These are phyloP conservation scores for Gallinago solitaria DNA, from an alignment of 2,797 vertebrate genomes.

Conservation along the genomic window DNA sequence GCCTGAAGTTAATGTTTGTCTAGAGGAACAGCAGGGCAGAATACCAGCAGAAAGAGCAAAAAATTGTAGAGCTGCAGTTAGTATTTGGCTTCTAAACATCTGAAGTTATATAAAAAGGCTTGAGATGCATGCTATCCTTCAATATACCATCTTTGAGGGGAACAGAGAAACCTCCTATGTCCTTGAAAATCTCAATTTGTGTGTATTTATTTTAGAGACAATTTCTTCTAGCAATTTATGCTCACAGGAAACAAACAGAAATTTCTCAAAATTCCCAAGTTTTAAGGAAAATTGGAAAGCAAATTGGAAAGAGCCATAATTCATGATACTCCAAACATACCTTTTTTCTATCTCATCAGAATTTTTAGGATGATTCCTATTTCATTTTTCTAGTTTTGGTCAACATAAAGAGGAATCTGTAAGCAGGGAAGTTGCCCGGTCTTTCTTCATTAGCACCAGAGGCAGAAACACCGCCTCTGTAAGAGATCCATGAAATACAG, in stretches of 20 bases:
- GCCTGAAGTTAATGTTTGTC: not conserved
- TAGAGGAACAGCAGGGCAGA: not conserved
- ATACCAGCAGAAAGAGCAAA: not conserved
- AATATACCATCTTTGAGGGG: fast-evolving
- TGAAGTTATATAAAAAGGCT: not conserved
- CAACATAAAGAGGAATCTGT: not conserved
- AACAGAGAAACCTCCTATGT: not conserved
- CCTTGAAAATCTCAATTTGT: not conserved
- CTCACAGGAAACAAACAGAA: not conserved
- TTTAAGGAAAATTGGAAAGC: not conserved
- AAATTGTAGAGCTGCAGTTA: not conserved
- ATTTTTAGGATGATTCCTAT: not conserved
- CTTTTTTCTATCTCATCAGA: not conserved
- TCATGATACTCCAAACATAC: not conserved
- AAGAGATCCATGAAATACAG: not conserved
- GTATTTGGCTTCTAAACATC: not conserved
- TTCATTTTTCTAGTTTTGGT: not conserved
- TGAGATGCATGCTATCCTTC: not conserved
- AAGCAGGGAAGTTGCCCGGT: not conserved
- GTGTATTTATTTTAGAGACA: not conserved
- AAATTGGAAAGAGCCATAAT: not conserved
- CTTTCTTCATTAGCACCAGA: not conserved
- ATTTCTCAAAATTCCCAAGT: not conserved
- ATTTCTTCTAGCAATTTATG: not conserved
- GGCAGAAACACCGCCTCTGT: not conserved